phyloP scores from a whole-genome alignment of 2,113 vertebrate species.

The Morone saxatilis region DNA sequence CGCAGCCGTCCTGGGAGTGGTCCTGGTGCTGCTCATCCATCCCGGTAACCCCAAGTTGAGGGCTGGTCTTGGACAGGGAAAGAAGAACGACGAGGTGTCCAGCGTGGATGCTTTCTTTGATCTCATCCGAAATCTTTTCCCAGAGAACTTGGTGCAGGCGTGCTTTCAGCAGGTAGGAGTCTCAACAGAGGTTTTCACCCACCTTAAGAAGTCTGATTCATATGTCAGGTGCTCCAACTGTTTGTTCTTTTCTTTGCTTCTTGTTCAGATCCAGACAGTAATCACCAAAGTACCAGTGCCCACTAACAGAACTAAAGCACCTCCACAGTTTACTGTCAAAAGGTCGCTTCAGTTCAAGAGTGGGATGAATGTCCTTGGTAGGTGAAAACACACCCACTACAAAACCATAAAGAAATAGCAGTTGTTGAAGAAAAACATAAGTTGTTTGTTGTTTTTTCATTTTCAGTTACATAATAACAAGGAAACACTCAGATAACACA shows the following conservation, averaged over 20 bases:
- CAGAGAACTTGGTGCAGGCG: constrained; percentile 97
- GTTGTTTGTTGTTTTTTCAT: background rate
- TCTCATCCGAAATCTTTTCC: constrained; percentile 96
- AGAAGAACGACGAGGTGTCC: constrained; percentile 97
- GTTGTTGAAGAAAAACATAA: constrained; percentile 5
- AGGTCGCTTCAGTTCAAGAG: constrained; percentile 96
- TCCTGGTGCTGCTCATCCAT: constrained; percentile 95
- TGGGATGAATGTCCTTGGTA: constrained; percentile 98
- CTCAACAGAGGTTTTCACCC: background rate
- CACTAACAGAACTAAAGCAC: constrained; percentile 88
- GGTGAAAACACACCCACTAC: constrained; percentile 47
- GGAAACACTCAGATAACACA: background rate
- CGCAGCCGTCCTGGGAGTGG: constrained; percentile 93
- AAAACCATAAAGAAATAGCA: constrained; percentile 5
- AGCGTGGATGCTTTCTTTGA: constrained; percentile 97
- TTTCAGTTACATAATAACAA: background rate
- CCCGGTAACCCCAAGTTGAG: constrained; percentile 96
- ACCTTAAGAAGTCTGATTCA: constrained; percentile 1
- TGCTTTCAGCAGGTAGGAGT: constrained; percentile 96
- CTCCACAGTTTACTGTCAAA: constrained; percentile 88
- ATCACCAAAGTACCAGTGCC: constrained; percentile 90
- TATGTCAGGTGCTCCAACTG: constrained; percentile 8
- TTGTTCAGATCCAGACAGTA: constrained; percentile 93
- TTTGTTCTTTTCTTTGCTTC: constrained; percentile 23
- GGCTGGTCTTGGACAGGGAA: constrained; percentile 94